These are phyloP conservation scores for Oryzias curvinotus DNA, from an alignment of 2,113 vertebrate genomes.

Conservation along the genomic window DNA sequence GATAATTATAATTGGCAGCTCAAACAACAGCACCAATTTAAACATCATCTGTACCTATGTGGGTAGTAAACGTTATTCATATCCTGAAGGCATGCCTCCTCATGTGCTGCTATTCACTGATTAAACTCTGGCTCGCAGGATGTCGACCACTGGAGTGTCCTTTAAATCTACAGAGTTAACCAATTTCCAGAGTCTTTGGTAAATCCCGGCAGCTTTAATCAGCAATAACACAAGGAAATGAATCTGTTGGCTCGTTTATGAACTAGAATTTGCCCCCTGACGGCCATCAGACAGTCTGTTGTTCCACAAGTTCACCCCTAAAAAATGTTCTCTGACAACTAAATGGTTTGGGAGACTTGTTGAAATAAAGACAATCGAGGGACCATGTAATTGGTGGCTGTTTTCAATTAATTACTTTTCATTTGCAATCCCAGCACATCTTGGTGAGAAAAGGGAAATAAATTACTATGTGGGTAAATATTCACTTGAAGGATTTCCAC, in stretches of 20 bases:
- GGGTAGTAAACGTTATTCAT: background rate
- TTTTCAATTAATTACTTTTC: constrained; percentile 18
- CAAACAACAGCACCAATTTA: no score
- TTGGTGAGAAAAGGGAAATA: background rate
- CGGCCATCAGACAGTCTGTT: background rate
- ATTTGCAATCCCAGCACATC: constrained; percentile 15
- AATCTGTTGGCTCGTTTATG: background rate
- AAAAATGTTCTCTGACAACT: no score
- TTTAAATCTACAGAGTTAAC: background rate
- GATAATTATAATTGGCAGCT: no score
- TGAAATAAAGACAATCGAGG: no score
- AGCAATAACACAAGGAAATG: background rate
- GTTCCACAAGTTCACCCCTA: background rate
- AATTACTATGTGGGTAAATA: constrained; percentile 16
- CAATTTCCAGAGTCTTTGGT: background rate
- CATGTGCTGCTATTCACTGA: background rate
- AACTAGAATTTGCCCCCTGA: background rate
- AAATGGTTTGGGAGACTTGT: no score
- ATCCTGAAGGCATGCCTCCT: background rate
- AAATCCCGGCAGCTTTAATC: background rate
- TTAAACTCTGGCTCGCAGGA: background rate
- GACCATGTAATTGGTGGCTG: constrained; percentile 5
- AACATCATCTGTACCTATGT: background rate
- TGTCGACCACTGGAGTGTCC: background rate
- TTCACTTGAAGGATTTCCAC: background rate